phyloP scores from a whole-genome alignment of 2,113 vertebrate species.

The Alligator mississippiensis region DNA sequence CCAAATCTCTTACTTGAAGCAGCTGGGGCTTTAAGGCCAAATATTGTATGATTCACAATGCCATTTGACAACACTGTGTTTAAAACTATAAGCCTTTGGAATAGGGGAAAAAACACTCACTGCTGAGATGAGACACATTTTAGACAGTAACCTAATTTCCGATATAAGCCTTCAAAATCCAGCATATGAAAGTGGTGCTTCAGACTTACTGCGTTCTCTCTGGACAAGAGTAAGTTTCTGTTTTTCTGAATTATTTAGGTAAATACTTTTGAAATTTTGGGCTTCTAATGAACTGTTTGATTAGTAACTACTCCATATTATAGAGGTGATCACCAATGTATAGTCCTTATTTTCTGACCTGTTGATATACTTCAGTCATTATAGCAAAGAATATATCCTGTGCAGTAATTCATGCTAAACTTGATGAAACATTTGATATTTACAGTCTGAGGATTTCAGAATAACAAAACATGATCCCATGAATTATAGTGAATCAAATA shows the following conservation, averaged over 20 bases:
- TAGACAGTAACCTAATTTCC: background rate
- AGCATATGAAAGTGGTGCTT: background rate
- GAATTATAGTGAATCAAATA: background rate
- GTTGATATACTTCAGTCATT: background rate
- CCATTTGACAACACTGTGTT: background rate
- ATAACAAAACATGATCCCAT: background rate
- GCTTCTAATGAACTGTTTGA: background rate
- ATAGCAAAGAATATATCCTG: background rate
- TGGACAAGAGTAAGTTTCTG: background rate
- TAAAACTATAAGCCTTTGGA: background rate
- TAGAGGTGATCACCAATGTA: too few species aligned
- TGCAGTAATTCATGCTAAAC: rapidly evolving
- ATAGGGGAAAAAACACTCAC: background rate
- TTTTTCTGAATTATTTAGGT: background rate
- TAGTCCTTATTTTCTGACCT: too few species aligned
- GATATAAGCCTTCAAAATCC: background rate
- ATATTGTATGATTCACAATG: background rate
- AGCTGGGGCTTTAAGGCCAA: background rate
- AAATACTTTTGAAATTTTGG: background rate
- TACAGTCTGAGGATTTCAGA: background rate
- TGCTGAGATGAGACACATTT: background rate
- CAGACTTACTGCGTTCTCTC: background rate
- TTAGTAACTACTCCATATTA: background rate
- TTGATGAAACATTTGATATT: background rate
- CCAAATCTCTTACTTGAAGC: background rate